Conservation (phyloP, 2,797 vertebrate genomes). For the Meriones psammophilus region DNA sequence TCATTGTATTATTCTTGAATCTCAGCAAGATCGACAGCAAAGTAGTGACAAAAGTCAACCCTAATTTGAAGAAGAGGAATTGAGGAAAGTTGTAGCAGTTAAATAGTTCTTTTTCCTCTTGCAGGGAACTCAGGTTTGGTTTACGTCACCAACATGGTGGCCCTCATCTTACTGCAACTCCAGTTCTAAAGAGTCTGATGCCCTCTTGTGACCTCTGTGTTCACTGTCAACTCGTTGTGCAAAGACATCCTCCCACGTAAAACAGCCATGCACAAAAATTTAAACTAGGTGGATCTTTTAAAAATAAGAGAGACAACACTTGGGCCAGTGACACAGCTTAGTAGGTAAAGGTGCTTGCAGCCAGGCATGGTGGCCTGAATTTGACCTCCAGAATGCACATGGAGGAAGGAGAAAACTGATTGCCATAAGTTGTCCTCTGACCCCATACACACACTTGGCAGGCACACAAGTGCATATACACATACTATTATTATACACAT, state of each 20-base stretch:
- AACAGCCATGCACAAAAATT: not conserved
- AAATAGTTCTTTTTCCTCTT: not conserved
- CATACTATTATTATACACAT: not conserved
- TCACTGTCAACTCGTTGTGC: not conserved
- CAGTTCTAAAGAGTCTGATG: not conserved
- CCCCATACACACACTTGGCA: not conserved
- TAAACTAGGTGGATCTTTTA: not conserved
- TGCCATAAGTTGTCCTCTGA: not conserved
- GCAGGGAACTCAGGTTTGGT: not conserved
- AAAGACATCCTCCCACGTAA: not conserved
- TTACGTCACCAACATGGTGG: not conserved
- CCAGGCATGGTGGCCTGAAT: no score
- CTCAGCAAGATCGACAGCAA: not conserved
- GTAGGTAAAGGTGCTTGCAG: not conserved
- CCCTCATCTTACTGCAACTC: not conserved
- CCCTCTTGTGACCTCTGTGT: not conserved
- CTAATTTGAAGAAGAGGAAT: not conserved
- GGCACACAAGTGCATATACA: not conserved
- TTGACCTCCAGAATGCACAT: not conserved
- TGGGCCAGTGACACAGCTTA: not conserved
- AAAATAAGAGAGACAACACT: not conserved
- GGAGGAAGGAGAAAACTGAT: not conserved
- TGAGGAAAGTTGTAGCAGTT: not conserved
- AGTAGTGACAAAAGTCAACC: conserved; percentile 27
- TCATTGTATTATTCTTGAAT: conserved; percentile 59